These are phyloP conservation scores for Cercopithecus mona DNA, from an alignment of 2,113 vertebrate species.

Conservation along the genomic window DNA sequence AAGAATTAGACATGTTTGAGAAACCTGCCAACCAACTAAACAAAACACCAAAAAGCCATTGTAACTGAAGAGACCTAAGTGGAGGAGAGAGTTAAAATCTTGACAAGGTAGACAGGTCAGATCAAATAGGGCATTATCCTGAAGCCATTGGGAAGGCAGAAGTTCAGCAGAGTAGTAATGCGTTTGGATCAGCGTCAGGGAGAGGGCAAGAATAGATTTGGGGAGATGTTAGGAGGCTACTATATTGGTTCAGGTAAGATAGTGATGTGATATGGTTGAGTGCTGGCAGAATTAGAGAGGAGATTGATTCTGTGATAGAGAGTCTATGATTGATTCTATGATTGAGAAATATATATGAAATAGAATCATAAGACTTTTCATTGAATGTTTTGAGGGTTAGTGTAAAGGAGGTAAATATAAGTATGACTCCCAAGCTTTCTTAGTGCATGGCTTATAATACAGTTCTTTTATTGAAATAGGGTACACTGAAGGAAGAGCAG, in stretches of 20 bases:
- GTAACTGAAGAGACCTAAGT: neutral
- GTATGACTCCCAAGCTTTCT: neutral
- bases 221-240: neutral
- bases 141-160: neutral
- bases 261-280: neutral
- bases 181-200: neutral
- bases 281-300: neutral
- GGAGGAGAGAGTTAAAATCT: conserved; percentile 5
- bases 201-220: neutral
- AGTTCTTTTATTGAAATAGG: neutral
- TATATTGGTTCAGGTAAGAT: neutral
- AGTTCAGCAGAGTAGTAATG: neutral
- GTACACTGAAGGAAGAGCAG: conserved; percentile 1
- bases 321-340: neutral
- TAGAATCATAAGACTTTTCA: neutral
- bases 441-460: neutral
- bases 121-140: neutral
- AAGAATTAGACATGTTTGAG: conserved; percentile 29
- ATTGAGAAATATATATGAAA: conserved; percentile 10
- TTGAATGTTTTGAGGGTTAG: neutral
- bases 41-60: neutral
- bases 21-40: neutral
- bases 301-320: neutral
- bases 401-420: neutral
- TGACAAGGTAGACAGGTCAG: neutral